Base-by-base conservation (phyloP, 2,113 vertebrate genomes). In the Microcebus tavaratra region DNA sequence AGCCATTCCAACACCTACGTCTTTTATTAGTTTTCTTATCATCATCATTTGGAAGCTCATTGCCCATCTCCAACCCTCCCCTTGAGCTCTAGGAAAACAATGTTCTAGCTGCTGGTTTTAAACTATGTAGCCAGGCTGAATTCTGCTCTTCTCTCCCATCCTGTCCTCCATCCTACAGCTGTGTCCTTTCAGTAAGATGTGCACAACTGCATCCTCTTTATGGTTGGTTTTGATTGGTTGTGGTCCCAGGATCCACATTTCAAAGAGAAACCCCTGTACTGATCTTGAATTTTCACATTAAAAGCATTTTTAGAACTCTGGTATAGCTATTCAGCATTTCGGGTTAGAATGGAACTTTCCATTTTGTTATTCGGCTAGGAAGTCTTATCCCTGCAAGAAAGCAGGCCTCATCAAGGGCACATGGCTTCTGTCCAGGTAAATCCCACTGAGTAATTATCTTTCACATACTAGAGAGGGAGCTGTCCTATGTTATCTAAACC, bases 401-500 rank as follows among this genome's bases (percentile, higher is more conserved):
- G 27, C 36, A 84, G 78, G 8, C 39, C 23, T 92, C 20, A 86
- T 75, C n/a, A 53, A 82, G 45, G 76, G 15, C 48, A 55, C 29
- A 39, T 93, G 93, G 89, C 86, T 95, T 91, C 59, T 68, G 34
- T 96, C 96, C 70, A 96, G 75, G n/a, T 80, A 84, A 91, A 96
- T 95, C 34, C 31, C 18, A 76, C 34, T 94, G 89, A 97, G 73
- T 72, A 95, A 95, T 94, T 95, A 92, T 79, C 72, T 63, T 79
- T 92, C 84, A 79, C 82, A 14, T 80, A 55, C 10, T 89, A n/a
- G 50, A 83, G 13, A 25, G 86, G 53, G 88, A 75, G 53, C 73
- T 86, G 92, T 82, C 48, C 63, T 70, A 1, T 55, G 8, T 75
- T 91, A 59, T 79, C 55, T 45, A 92, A 96, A 82, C 34, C 31